These are phyloP conservation scores for Plebejus argus DNA, from an alignment of 2,888 invertebrate genomes.

Conservation along the genomic window DNA sequence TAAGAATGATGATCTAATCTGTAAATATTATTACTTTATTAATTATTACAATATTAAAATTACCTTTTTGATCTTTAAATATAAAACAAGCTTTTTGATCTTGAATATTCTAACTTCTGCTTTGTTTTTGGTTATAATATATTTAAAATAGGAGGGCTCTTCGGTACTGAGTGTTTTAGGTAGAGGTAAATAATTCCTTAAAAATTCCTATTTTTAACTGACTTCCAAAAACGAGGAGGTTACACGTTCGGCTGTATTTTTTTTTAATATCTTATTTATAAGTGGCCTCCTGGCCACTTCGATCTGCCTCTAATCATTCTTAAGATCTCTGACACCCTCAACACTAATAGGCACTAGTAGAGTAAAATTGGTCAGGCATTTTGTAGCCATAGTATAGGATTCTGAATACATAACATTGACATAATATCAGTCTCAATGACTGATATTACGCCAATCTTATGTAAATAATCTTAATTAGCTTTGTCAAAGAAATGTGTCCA, in stretches of 20 bases:
- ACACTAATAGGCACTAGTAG: neutral
- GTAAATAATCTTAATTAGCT: neutral
- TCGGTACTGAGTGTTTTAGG: no score
- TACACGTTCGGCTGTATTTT: no score
- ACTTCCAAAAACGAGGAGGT: no score
- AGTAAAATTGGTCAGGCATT: neutral
- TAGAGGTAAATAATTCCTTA: neutral
- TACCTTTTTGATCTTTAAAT: neutral
- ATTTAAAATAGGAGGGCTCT: neutral
- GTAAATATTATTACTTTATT: neutral
- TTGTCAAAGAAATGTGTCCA: conserved; percentile 38
- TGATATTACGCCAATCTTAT: no score
- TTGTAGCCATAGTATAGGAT: conserved; percentile 5
- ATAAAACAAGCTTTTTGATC: neutral
- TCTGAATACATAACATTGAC: neutral
- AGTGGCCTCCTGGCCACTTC: no score
- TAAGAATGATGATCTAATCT: conserved; percentile 68
- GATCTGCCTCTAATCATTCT: neutral
- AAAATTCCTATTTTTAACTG: neutral
- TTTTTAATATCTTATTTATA: no score
- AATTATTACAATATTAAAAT: neutral
- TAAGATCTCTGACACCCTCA: neutral
- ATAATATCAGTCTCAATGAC: neutral
- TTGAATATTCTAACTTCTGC: neutral
- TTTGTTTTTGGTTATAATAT: no score